A percentile compares a stretch with the other conserved stretches of the same genome.
phyloP scores from a whole-genome alignment of 1,140 invertebrate species.

The Tetraneura akinire region DNA sequence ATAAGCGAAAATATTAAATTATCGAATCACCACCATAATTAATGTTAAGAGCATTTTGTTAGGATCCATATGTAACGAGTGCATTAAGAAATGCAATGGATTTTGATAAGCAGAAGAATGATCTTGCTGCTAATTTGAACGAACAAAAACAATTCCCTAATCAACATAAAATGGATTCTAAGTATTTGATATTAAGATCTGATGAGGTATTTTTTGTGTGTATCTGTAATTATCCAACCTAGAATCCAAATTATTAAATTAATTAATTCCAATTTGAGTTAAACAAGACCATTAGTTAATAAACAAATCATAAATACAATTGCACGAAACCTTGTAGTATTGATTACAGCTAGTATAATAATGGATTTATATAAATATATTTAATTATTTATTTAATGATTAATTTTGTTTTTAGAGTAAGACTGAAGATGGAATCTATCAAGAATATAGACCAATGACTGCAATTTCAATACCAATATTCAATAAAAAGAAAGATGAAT shows the following conservation, averaged over 20 bases:
- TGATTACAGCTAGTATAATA: neutral
- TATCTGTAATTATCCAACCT: neutral
- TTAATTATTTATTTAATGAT: neutral
- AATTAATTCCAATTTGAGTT: neutral
- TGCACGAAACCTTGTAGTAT: neutral
- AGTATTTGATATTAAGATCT: slow-evolving; percentile 52
- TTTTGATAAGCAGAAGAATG: slow-evolving; percentile 57
- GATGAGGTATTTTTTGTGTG: slow-evolving; percentile 53
- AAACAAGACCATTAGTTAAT: neutral
- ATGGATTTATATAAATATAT: neutral
- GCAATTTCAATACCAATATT: slow-evolving; percentile 85
- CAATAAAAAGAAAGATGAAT: slow-evolving; percentile 67
- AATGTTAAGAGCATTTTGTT: slow-evolving; percentile 52
- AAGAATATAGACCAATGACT: slow-evolving; percentile 71
- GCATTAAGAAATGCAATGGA: slow-evolving; percentile 60
- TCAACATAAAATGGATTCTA: slow-evolving; percentile 54
- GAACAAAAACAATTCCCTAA: slow-evolving; percentile 56
- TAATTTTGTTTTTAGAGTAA: neutral
- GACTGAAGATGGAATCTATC: slow-evolving; percentile 38
- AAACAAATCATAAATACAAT: neutral
- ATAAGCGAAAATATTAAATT: neutral
- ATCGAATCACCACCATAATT: neutral
- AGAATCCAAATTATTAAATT: slow-evolving; percentile 14
- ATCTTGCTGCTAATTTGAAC: slow-evolving; percentile 58
- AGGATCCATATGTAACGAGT: slow-evolving; percentile 60